phyloP scores from a whole-genome alignment of 2,888 invertebrate species.

The Drosophila algonquin region DNA sequence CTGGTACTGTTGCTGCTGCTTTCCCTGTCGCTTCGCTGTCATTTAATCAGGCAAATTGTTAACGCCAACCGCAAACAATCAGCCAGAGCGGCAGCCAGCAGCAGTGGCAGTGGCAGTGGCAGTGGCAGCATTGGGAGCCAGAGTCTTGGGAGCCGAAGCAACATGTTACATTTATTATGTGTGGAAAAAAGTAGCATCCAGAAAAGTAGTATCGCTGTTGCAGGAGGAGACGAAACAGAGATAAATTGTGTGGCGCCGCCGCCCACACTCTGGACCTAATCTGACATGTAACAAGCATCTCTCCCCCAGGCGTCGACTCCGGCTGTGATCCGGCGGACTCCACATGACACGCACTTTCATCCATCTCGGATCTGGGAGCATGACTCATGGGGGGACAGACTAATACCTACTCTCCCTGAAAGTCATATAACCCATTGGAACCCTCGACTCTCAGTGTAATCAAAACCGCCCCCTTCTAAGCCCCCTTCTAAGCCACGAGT shows the following conservation, averaged over 20 bases:
- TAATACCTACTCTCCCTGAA: no score
- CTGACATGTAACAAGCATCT: slow-evolving; percentile 73
- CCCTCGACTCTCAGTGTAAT: not conserved
- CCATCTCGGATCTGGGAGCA: slow-evolving; percentile 23
- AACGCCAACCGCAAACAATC: slow-evolving; percentile 72
- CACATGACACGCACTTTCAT: slow-evolving; percentile 69
- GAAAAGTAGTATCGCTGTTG: not conserved
- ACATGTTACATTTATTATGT: slow-evolving; percentile 62
- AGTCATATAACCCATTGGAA: not conserved
- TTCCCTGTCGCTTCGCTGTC: slow-evolving; percentile 45
- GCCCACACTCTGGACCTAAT: slow-evolving; percentile 49
- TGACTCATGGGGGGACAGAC: not conserved
- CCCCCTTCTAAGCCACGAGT: not conserved
- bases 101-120: not conserved
- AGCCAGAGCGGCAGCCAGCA: slow-evolving; percentile 56
- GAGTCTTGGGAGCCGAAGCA: slow-evolving; percentile 21
- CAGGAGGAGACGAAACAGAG: slow-evolving; percentile 33
- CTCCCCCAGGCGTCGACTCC: slow-evolving; percentile 10
- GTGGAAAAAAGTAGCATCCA: not conserved
- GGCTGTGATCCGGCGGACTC: slow-evolving; percentile 18
- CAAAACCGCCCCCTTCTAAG: not conserved
- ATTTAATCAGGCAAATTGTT: slow-evolving; percentile 78
- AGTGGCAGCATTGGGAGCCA: no score
- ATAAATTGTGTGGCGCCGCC: slow-evolving; percentile 63
- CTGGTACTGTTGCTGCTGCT: slow-evolving; percentile 3